These are phyloP conservation scores for Holotrichia oblita DNA, from an alignment of 1,140 invertebrate species.

Conservation along the genomic window DNA sequence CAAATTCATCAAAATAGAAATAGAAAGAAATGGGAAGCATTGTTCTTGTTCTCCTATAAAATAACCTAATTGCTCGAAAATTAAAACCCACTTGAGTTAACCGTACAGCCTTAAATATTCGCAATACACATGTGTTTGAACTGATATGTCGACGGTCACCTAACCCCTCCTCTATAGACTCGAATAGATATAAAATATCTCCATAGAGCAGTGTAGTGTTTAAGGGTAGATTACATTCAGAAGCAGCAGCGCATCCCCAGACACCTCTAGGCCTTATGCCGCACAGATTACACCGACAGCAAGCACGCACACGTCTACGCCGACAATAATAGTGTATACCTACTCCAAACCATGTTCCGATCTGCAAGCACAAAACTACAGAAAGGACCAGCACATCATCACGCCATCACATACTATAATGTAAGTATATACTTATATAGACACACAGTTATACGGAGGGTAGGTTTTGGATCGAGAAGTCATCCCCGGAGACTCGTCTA, in stretches of 20 bases:
- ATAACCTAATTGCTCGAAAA: too few relatives aligned
- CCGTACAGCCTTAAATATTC: too few relatives aligned
- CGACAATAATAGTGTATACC: not conserved
- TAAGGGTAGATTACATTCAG: not conserved
- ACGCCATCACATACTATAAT: too few relatives aligned
- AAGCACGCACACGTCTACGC: not conserved
- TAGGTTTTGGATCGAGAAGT: not conserved
- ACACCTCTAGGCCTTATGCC: conserved; percentile 31
- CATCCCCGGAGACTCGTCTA: not conserved
- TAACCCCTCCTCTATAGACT: too few relatives aligned
- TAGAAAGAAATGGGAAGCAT: too few relatives aligned
- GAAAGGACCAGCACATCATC: not conserved
- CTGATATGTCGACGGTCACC: too few relatives aligned
- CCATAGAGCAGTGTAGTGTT: not conserved
- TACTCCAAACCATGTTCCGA: not conserved
- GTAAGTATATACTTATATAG: not conserved
- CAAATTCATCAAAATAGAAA: too few relatives aligned
- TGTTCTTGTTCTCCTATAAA: too few relatives aligned
- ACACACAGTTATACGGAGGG: not conserved
- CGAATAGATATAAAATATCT: too few relatives aligned
- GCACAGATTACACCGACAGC: not conserved
- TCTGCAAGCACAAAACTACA: not conserved
- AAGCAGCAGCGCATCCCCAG: too few relatives aligned
- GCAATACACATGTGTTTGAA: too few relatives aligned
- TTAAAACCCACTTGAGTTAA: too few relatives aligned